Conservation (phyloP, 2,113 vertebrate genomes). For the Forbesichthys agassizii region DNA sequence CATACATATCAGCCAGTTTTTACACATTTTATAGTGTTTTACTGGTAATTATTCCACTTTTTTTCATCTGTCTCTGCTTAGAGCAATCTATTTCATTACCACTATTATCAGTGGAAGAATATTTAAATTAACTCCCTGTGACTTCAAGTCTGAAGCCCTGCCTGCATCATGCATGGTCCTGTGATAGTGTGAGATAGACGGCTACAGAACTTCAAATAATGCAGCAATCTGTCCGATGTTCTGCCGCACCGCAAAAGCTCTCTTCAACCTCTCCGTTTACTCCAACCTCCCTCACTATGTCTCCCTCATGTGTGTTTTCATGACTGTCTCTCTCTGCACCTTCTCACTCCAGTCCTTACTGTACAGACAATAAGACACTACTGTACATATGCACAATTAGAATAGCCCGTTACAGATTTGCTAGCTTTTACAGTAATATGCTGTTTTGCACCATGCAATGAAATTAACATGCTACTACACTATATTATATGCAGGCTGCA, state of each 20-base stretch:
- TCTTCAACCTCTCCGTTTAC: slow-evolving; percentile 33
- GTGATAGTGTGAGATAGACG: slow-evolving; percentile 11
- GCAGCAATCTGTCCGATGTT: slow-evolving; percentile 53
- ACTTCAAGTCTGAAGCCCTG: too few relatives aligned
- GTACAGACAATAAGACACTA: too few relatives aligned
- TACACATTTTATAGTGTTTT: not conserved
- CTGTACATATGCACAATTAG: too few relatives aligned
- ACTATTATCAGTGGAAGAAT: not conserved
- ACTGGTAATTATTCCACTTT: not conserved
- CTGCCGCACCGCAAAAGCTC: slow-evolving; percentile 40
- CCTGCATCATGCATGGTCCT: too few relatives aligned
- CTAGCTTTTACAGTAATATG: too few relatives aligned
- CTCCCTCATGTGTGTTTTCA: slow-evolving; percentile 10
- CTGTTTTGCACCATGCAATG: too few relatives aligned
- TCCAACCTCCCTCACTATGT: slow-evolving; percentile 27
- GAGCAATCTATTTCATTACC: not conserved
- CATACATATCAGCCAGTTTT: not conserved
- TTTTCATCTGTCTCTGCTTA: not conserved
- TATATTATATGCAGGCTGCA: too few relatives aligned
- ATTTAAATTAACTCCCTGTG: not conserved
- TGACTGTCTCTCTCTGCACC: not conserved
- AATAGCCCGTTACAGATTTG: too few relatives aligned
- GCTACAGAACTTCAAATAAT: slow-evolving; percentile 69
- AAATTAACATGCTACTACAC: too few relatives aligned
- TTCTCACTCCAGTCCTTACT: not conserved